Conservation (phyloP, 2,113 vertebrate genomes). For the Alexandromys fortis region DNA sequence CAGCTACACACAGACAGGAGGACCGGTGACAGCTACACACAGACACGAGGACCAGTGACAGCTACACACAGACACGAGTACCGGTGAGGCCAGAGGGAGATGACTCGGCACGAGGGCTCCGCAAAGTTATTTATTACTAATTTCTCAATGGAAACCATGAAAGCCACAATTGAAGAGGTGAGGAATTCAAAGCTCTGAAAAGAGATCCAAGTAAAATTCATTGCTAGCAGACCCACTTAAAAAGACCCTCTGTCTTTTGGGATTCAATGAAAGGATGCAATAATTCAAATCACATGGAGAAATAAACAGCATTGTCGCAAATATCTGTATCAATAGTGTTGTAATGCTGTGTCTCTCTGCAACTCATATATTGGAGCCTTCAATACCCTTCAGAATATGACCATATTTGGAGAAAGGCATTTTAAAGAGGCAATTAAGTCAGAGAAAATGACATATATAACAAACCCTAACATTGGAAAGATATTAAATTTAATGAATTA, state of each 20-base stretch:
- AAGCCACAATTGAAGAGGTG: neutral
- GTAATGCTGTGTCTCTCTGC: neutral
- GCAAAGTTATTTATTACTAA: neutral
- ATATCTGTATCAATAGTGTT: neutral
- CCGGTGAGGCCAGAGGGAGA: neutral
- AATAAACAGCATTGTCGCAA: neutral
- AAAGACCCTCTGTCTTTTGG: neutral
- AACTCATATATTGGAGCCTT: neutral
- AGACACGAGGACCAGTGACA: neutral
- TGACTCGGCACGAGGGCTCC: too few species aligned
- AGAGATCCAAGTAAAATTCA: neutral
- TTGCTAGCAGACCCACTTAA: too few species aligned
- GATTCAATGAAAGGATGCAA: neutral
- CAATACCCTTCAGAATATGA: neutral
- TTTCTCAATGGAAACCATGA: neutral
- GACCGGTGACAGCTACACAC: too few species aligned
- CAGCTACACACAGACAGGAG: neutral
- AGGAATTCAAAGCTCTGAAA: neutral
- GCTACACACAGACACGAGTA: too few species aligned
- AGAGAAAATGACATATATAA: neutral
- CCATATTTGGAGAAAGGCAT: neutral
- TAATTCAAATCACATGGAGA: neutral
- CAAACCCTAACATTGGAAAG: neutral
- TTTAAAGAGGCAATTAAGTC: neutral
- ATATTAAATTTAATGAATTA: slow-evolving; percentile 6